These are phyloP conservation scores for Uria lomvia DNA, from an alignment of 2,113 vertebrate genomes.

Conservation along the genomic window DNA sequence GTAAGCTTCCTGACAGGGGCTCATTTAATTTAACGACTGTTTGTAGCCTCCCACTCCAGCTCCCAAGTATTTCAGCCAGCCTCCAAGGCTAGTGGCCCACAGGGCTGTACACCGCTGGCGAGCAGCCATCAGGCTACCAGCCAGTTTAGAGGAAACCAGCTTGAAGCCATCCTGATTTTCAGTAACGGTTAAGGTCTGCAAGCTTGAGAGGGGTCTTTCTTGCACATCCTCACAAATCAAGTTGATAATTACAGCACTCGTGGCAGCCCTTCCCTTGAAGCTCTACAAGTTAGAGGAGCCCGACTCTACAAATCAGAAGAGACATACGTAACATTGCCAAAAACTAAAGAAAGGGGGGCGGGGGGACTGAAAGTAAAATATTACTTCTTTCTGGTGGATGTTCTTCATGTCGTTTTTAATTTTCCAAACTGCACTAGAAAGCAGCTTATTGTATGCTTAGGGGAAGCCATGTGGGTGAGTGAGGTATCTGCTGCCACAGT, in stretches of 20 bases:
- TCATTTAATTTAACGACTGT: not conserved
- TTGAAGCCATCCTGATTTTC: not conserved
- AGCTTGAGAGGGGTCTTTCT: not conserved
- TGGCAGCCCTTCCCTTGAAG: not conserved
- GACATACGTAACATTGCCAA: not conserved
- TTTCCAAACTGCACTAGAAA: not conserved
- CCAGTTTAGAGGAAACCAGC: not conserved
- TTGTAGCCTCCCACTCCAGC: not conserved
- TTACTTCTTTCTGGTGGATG: not conserved
- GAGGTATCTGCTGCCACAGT: not conserved
- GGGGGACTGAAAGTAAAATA: not conserved
- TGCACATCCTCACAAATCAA: not conserved
- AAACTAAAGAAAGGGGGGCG: not conserved
- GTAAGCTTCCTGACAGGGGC: not conserved
- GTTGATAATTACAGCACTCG: not conserved
- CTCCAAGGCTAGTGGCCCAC: not conserved
- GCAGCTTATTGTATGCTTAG: not conserved
- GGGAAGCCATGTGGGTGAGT: not conserved
- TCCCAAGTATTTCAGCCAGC: not conserved
- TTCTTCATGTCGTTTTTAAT: not conserved
- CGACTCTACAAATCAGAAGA: not conserved
- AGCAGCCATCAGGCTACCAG: not conserved
- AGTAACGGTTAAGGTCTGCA: not conserved
- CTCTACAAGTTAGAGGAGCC: not conserved
- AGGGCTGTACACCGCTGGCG: fast-evolving